Evolutionary conservation across 92 coral and sea anemone genomes (phyloP), one percentile per base, ranked within the genome.

Genomic region (Anthopleura xanthogrammica): DNA sequence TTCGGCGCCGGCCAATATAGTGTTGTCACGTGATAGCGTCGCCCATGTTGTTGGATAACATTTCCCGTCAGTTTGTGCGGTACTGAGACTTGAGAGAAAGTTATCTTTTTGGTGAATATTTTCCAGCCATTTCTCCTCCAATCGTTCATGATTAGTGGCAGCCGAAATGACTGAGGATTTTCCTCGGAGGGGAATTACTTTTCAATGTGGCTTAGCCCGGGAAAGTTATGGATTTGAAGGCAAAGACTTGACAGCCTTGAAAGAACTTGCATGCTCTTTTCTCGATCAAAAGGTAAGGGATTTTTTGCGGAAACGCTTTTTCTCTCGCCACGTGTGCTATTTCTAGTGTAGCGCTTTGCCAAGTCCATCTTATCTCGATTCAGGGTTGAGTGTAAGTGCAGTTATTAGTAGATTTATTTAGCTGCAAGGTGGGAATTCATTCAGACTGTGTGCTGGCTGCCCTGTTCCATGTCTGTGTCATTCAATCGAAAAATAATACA

Each of bases 201-300:
- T 96, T 79, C 99, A 96, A 75, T 96, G 99, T 79, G 99, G 99
- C 66, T 88, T 96, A 83, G 99, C 99, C 60, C 88, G 99, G 65
- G 99, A 94, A 83, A 94, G 96, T 6, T 92, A 92, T 64, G 99
- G 97, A 3, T 96, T 96, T 83, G 99, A 96, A 85, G 99, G 96
- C 19, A 96, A 88, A 76, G 98, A 94, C 76, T 84, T 96, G 78
- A 87, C 92, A 72, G 94, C 96, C 36, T 81, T 96, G 75, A 96
- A 85, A 46, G 99, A 96, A 72, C 96, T 96, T 52, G 98, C 99
- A n/a, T 94, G 98, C 82, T 94, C 98, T 29, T 96, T 96, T 88
- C 93, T 96, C 77, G 99, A 96, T 72, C 95, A 92, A 54, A 96
- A 96, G 99, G 99, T 96, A 87, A n/a, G 88, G 60, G 72, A 75